phyloP scores from a whole-genome alignment of 1,140 invertebrate genomes.

The Trichonephila inaurata region DNA sequence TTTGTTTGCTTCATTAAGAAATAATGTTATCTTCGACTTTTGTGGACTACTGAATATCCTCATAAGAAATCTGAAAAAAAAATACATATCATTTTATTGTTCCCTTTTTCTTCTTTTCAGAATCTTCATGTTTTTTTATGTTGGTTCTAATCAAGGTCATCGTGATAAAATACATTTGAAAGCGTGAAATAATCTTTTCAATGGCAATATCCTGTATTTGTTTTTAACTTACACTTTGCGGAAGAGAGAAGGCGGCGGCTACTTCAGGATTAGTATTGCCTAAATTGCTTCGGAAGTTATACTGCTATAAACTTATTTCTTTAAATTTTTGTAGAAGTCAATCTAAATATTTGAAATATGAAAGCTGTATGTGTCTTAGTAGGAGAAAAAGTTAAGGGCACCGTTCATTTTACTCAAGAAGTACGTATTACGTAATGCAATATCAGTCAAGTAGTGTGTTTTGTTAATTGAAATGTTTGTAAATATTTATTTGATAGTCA shows the following conservation, averaged over 20 bases:
- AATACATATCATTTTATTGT: too few species aligned
- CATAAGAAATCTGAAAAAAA: too few species aligned
- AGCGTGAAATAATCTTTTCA: neutral
- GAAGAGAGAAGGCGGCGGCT: neutral
- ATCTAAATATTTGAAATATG: conserved; percentile 43
- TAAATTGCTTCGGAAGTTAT: neutral
- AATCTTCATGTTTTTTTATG: too few species aligned
- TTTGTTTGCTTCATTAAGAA: too few species aligned
- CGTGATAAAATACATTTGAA: too few species aligned
- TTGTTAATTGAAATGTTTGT: too few species aligned
- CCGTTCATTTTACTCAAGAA: conserved; percentile 88
- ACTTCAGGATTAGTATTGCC: neutral
- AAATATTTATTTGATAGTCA: too few species aligned
- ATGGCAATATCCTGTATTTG: neutral
- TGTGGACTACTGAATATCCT: too few species aligned
- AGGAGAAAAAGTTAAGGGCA: conserved; percentile 89
- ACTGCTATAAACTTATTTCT: neutral
- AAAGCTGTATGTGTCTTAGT: conserved; percentile 93
- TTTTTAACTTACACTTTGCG: neutral
- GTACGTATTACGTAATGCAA: conserved; percentile 82
- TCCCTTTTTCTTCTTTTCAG: too few species aligned
- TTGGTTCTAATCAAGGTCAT: too few species aligned
- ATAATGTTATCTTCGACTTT: too few species aligned
- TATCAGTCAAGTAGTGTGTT: too few species aligned
- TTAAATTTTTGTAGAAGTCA: neutral